These are phyloP conservation scores for Dolomedes plantarius DNA, from an alignment of 2,888 invertebrate species.

Conservation along the genomic window DNA sequence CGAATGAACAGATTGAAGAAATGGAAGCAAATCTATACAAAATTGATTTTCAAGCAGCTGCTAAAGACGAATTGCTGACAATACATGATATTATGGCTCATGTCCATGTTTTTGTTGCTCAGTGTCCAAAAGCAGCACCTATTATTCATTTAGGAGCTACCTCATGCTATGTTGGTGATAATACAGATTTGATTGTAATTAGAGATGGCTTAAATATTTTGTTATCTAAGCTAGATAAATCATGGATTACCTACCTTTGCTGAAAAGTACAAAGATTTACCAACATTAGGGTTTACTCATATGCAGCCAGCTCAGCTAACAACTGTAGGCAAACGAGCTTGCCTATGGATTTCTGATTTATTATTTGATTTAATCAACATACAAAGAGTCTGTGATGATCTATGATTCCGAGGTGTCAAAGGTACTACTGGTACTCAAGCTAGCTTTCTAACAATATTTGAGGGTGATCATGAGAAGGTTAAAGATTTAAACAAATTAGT, in stretches of 20 bases:
- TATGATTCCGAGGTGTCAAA: slow-evolving; percentile 96
- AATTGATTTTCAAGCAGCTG: slow-evolving; percentile 91
- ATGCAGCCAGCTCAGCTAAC: slow-evolving; percentile 98
- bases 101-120: slow-evolving; percentile 92
- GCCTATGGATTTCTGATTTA: slow-evolving; percentile 96
- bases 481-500: slow-evolving; percentile 88
- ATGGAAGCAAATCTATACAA: slow-evolving; percentile 86
- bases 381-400: slow-evolving; percentile 85
- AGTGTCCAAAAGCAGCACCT: slow-evolving; percentile 93
- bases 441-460: slow-evolving; percentile 94
- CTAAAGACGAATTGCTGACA: slow-evolving; percentile 88
- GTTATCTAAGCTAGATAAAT: slow-evolving; percentile 82
- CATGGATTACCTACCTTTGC: slow-evolving; percentile 88
- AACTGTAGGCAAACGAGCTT: slow-evolving; percentile 97
- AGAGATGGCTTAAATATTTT: slow-evolving; percentile 91
- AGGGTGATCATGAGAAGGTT: slow-evolving; percentile 88
- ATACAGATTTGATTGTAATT: slow-evolving; percentile 86
- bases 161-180: slow-evolving; percentile 98
- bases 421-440: slow-evolving; percentile 99
- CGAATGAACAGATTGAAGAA: slow-evolving; percentile 88
- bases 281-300: slow-evolving; percentile 98
- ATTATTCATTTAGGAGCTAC: slow-evolving; percentile 99
- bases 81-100: slow-evolving; percentile 99
- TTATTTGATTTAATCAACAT: slow-evolving; percentile 93
- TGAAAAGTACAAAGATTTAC: slow-evolving; percentile 84